Conservation (phyloP, 2,113 vertebrate genomes). For the Grus americana region DNA sequence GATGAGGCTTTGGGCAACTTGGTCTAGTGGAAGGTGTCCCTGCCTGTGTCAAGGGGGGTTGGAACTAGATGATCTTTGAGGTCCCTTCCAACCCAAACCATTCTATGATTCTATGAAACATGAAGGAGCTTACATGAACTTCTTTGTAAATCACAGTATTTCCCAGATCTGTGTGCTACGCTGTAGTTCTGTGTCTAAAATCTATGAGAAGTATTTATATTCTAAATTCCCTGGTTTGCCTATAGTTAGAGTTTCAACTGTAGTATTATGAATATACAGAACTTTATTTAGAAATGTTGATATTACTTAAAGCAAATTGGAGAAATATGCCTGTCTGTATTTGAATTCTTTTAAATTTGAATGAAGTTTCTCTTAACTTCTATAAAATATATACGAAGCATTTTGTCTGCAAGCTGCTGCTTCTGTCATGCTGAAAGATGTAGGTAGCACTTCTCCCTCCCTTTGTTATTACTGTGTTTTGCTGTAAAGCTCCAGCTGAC, state of each 20-base stretch:
- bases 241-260: neutral
- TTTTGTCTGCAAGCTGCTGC: neutral
- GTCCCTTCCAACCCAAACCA: too few species aligned
- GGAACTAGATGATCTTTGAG: too few species aligned
- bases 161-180: neutral
- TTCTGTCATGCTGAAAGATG: neutral
- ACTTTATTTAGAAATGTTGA: neutral
- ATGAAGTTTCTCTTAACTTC: neutral
- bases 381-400: neutral
- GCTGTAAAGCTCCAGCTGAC: neutral
- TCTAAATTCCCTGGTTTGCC: neutral
- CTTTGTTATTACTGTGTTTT: neutral
- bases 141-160: neutral
- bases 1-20: too few species aligned
- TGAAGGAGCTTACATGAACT: neutral
- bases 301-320: neutral
- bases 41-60: too few species aligned
- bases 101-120: neutral
- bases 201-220: neutral
- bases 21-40: too few species aligned
- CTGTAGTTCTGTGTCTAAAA: neutral
- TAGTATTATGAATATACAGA: neutral
- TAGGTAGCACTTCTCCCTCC: neutral
- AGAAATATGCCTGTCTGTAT: neutral
- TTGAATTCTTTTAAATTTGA: neutral